phyloP scores from a whole-genome alignment of 2,888 invertebrate genomes.

The Archips crataeganus region DNA sequence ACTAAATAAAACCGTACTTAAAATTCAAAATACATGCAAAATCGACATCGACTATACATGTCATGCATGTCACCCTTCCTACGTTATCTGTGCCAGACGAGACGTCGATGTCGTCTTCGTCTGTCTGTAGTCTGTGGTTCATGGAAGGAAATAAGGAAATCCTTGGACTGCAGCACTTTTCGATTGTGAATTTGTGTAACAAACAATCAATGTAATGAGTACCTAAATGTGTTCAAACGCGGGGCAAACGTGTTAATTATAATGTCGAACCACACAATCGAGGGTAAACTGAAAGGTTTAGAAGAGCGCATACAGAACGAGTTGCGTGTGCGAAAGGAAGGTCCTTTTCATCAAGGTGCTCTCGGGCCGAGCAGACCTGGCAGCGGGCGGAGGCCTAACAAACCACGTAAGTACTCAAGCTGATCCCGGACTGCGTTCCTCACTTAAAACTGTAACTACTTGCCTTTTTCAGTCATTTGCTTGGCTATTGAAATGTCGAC shows the following conservation, averaged over 20 bases:
- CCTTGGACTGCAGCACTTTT: conserved; percentile 78
- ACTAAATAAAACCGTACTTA: too few relatives aligned
- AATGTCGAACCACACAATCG: conserved; percentile 91
- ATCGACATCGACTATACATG: background rate
- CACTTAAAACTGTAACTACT: background rate
- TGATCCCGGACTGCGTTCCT: background rate
- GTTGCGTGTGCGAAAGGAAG: conserved; percentile 88
- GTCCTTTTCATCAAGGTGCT: conserved; percentile 85
- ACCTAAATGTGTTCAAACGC: conserved; percentile 72
- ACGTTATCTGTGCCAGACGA: conserved; percentile 25
- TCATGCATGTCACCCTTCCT: conserved; percentile 20
- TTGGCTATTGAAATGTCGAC: background rate
- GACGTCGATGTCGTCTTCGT: conserved; percentile 7
- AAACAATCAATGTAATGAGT: conserved; percentile 69
- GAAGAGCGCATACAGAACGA: conserved; percentile 90
- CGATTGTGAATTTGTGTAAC: conserved; percentile 75
- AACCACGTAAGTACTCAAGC: conserved; percentile 85
- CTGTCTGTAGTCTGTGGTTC: conserved; percentile 44
- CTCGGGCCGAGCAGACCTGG: conserved; percentile 80
- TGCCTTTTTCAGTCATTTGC: conserved; percentile 6
- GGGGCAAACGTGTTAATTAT: conserved; percentile 61
- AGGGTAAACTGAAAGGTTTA: conserved; percentile 93
- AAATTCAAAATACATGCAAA: too few relatives aligned
- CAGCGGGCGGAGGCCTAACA: conserved; percentile 86
- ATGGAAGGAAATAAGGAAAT: conserved; percentile 62